These are phyloP conservation scores for Ryuthela nishihirai DNA, from an alignment of 2,888 invertebrate genomes.

Conservation along the genomic window DNA sequence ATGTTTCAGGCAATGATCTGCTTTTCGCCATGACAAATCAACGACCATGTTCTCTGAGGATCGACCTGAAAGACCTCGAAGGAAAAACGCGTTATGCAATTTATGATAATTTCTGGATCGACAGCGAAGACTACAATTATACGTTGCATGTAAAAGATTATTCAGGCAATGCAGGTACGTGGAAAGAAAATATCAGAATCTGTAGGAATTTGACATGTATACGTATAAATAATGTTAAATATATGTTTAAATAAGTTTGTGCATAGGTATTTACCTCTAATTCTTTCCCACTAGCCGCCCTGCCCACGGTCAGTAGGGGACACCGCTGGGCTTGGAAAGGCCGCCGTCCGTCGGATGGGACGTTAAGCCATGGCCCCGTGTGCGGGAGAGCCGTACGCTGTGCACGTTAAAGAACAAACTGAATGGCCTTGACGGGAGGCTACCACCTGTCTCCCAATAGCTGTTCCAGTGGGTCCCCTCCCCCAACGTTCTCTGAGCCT, in stretches of 20 bases:
- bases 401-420: too few relatives aligned
- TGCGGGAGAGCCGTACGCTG: too few relatives aligned
- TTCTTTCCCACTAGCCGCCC: too few relatives aligned
- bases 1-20: constrained; percentile 67
- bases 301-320: too few relatives aligned
- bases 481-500: too few relatives aligned
- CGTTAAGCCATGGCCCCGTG: too few relatives aligned
- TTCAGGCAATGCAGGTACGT: constrained; percentile 59
- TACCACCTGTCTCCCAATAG: too few relatives aligned
- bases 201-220: not conserved
- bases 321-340: too few relatives aligned
- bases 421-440: too few relatives aligned
- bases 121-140: constrained; percentile 62
- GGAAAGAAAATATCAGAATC: not conserved
- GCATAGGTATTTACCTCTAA: too few relatives aligned
- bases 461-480: too few relatives aligned
- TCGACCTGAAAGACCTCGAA: constrained; percentile 87
- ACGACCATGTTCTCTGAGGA: constrained; percentile 79
- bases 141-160: constrained; percentile 61
- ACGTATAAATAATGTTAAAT: not conserved
- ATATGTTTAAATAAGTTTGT: not conserved
- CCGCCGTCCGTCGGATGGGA: too few relatives aligned
- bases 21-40: constrained; percentile 90
- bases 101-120: constrained; percentile 64
- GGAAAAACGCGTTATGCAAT: constrained; percentile 62